Conservation (phyloP, 2,888 invertebrate genomes). For the Eilema sororculum region DNA sequence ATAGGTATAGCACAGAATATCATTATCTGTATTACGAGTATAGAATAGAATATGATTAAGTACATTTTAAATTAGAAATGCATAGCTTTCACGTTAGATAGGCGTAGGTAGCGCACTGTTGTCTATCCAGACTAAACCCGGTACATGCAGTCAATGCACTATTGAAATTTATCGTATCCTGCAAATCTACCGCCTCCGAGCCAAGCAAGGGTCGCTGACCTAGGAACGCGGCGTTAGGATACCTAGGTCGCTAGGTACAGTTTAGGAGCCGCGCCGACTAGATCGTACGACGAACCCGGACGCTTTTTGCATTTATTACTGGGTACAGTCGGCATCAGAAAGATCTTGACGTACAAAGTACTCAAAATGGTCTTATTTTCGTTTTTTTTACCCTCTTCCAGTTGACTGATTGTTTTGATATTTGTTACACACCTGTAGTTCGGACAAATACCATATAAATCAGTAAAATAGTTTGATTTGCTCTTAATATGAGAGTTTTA, state of each 20-base stretch:
- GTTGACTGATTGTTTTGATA: too few species aligned
- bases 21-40: neutral
- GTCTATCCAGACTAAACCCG: constrained; percentile 60
- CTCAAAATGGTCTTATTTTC: too few species aligned
- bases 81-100: neutral
- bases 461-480: too few species aligned
- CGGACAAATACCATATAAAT: too few species aligned
- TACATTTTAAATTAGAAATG: neutral
- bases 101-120: constrained; percentile 33
- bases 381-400: too few species aligned
- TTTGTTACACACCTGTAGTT: too few species aligned
- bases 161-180: constrained; percentile 86
- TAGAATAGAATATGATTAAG: neutral
- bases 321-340: too few species aligned
- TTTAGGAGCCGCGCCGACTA: constrained; percentile 65
- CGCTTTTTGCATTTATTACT: constrained; percentile 62
- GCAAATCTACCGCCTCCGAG: constrained; percentile 80
- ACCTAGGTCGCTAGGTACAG: constrained; percentile 69
- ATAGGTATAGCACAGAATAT: too few species aligned
- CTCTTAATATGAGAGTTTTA: too few species aligned
- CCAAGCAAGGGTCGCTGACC: constrained; percentile 77
- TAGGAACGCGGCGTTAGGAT: constrained; percentile 78
- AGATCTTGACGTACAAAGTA: too few species aligned
- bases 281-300: constrained; percentile 78
- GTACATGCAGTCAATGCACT: constrained; percentile 80